Conservation (phyloP, 1,140 invertebrate genomes). For the Periplaneta americana region DNA sequence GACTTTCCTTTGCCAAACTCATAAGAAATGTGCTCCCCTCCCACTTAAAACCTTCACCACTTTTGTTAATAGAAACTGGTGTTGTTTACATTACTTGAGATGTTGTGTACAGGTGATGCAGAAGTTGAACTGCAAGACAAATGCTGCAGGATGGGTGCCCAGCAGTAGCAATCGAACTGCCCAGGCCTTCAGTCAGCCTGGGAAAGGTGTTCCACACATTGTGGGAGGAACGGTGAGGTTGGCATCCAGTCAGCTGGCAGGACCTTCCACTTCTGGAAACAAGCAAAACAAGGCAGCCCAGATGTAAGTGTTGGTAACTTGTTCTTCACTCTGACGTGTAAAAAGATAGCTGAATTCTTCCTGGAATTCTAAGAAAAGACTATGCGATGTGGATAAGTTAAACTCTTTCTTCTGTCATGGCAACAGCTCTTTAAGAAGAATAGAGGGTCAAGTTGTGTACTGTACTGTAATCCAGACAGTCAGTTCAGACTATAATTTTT, state of each 20-base stretch:
- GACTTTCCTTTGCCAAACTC: too few species aligned
- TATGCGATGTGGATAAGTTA: too few species aligned
- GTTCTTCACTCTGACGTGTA: not conserved
- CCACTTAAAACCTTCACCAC: too few species aligned
- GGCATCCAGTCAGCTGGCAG: not conserved
- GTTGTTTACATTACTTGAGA: not conserved
- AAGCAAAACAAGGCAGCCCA: conserved; percentile 22
- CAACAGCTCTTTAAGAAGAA: too few species aligned
- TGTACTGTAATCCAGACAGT: too few species aligned
- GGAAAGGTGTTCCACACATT: conserved; percentile 51
- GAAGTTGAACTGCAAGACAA: conserved; percentile 80
- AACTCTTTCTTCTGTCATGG: too few species aligned
- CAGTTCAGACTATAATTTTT: too few species aligned
- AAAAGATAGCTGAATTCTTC: not conserved
- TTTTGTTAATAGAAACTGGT: too few species aligned
- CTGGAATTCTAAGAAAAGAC: not conserved
- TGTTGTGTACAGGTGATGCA: conserved; percentile 53
- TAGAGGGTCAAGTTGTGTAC: too few species aligned
- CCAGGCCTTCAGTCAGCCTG: conserved; percentile 83
- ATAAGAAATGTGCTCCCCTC: too few species aligned
- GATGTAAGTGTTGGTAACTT: conserved; percentile 23
- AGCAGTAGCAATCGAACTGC: conserved; percentile 88
- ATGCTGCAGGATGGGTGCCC: conserved; percentile 92
- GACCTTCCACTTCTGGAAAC: conserved; percentile 12
- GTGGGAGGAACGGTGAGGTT: conserved; percentile 18